Evolutionary conservation across 53 echinoderm and acorn worm genomes (phyloP).

Genomic region (Patiria pectinifera): DNA sequence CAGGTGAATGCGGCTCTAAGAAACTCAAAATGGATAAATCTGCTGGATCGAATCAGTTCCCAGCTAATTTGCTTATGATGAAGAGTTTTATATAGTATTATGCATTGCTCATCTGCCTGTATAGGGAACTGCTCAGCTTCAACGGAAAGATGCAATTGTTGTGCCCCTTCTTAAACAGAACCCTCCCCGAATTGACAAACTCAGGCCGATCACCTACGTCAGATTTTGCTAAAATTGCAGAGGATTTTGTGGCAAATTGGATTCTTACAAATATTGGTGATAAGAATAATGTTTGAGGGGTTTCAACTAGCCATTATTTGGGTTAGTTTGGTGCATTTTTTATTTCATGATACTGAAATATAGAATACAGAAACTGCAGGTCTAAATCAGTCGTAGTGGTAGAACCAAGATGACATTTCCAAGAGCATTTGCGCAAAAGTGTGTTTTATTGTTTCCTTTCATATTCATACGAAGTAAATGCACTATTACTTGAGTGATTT

Average conservation of each 20-base stretch:
- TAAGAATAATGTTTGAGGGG: constrained; percentile 18
- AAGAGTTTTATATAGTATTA: not conserved
- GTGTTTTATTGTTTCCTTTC: too few species aligned
- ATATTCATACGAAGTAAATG: too few species aligned
- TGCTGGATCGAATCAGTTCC: constrained; percentile 31
- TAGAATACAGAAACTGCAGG: too few species aligned
- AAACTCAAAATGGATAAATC: not conserved
- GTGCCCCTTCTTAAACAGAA: constrained; percentile 6
- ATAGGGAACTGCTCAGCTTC: not conserved
- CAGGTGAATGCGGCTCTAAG: not conserved
- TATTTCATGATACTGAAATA: constrained; percentile 2
- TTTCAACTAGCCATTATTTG: constrained; percentile 14
- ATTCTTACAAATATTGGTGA: constrained; percentile 6
- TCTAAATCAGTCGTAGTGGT: too few species aligned
- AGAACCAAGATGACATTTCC: too few species aligned
- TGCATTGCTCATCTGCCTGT: not conserved
- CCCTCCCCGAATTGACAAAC: not conserved
- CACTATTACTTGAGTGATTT: too few species aligned
- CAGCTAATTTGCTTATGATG: not conserved
- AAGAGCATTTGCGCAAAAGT: too few species aligned
- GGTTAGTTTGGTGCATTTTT: not conserved
- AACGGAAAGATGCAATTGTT: constrained; percentile 13
- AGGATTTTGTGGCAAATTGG: not conserved
- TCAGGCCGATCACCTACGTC: not conserved
- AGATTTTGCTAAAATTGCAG: not conserved